Base-by-base conservation (phyloP, 23 tunicate species). In the Ciona savignyi region DNA sequence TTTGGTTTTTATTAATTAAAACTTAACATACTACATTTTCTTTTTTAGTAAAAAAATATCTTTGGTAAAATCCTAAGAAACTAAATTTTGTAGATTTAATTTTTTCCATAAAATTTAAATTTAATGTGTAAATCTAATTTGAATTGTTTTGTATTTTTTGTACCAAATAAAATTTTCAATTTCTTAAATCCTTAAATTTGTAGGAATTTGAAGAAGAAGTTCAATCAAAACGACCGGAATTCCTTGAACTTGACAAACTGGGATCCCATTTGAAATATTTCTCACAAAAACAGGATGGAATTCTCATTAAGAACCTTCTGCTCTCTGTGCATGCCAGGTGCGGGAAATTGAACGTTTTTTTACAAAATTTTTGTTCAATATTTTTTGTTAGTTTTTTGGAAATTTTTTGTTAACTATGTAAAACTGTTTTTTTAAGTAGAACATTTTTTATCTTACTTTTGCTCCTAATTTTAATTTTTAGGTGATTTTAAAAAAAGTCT, bases 221-320 rank as follows among this genome's bases (percentile, higher is more conserved):
- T 11, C 73, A 77, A 32, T 74, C 29, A 33, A 77, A 77, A 25
- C 70, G 96, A 65, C 70, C 70, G 25, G 77, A 83, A 35, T 34
- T 88, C 62, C 80, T 82, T 19, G 87, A 82, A 32, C 56, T 88
- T 61, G 96, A 88, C 66, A 88, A 88, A 77, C 31, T 79, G 25
- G 96, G 96, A 24, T 34, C 83, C 4, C 96, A 73, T 29, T 67
- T 88, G 33, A 88, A 88, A 73, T 88, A 81, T 67, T 88, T 88
- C 63, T 78, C 96, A 28, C 96, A 88, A 62, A 88, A 88, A 34
- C 96, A 88, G 72, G 96, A 88, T 32, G 96, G 96, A 56, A 82
- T 78, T 51, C 75, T 88, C 62, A 88, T 88, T 33, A 88, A 88
- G 62, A 88, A 88, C 51, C 60, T 88, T 31, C 60, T 88, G 24